Percentiles rank a stretch among this genome's conserved stretches.
Evolutionary conservation across 2,113 vertebrate species (phyloP).

Genomic region (Triplophysa tibetana): DNA sequence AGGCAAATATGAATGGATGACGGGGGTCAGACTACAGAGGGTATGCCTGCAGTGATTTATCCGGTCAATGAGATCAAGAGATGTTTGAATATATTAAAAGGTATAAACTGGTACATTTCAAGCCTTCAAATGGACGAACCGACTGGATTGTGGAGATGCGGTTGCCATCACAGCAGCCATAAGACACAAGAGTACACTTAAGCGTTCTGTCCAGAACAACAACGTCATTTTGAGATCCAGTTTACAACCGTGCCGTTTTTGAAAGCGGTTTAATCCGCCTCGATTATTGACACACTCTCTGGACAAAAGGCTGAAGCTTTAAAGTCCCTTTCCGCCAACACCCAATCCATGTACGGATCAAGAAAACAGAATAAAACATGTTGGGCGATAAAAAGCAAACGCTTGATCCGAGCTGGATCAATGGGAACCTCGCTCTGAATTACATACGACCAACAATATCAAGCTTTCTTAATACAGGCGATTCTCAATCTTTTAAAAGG

Average conservation of each 20-base stretch:
- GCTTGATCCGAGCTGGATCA: neutral
- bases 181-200: neutral
- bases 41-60: constrained; percentile 55
- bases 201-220: neutral
- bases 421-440: constrained; percentile 23
- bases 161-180: constrained; percentile 58
- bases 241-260: too few species aligned
- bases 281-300: constrained; percentile 32
- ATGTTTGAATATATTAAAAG: neutral
- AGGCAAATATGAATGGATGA: constrained; percentile 4
- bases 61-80: constrained; percentile 3
- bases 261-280: too few species aligned
- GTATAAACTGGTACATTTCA: neutral
- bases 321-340: neutral
- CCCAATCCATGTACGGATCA: neutral
- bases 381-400: constrained; percentile 4
- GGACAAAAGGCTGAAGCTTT: constrained; percentile 54
- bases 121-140: neutral
- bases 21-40: constrained; percentile 33
- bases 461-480: too few species aligned
- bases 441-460: neutral
- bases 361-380: neutral
- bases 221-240: too few species aligned
- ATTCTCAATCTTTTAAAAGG: too few species aligned
- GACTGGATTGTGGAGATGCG: neutral